Base-by-base conservation (phyloP, 2,888 invertebrate species). In the Ichneumoninae sp. region DNA sequence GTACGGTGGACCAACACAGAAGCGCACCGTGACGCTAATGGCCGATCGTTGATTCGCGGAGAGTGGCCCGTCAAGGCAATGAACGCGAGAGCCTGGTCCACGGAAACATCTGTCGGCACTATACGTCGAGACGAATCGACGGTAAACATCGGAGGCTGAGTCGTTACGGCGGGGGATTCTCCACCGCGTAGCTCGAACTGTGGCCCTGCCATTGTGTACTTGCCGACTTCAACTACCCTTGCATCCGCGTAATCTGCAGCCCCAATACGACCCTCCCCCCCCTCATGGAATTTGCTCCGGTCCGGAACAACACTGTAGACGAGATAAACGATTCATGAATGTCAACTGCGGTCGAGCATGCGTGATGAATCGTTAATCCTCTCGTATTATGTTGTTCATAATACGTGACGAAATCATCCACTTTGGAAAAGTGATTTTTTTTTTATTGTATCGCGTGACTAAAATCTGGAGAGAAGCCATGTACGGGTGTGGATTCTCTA, bases 71-170 rank as follows among this genome's bases (percentile, higher is more conserved):
- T 70, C 80, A 71, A 66, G 52, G 33, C 47, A 69, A 26, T 76
- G 81, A 75, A 81, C 50, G 69, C 70, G 30, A 65, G 30, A 65
- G 33, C 44, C 30, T 33, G 26, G 36, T 70, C 70, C 75, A 63
- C 79, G 26, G 65, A 52, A 78, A 83, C 80, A 83, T 83, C 83
- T 85, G 78, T 78, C 83, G 40, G 60, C 50, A 40, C 22, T 60
- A 8, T 75, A 69, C 22, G 33, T 69, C 60, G 73, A 40, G 52
- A 74, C 69, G 71, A 79, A 84, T 77, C 50, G 65, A 80, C 60
- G 81, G 73, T 63, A 80, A 79, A 76, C 66, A 75, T 47, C 47
- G 75, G 54, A 60, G 54, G 63, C 60, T 69, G 76, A 77, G 68
- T 80, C 40, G 60, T 50, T 30, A 47, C 44, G 13, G 13, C 44